A percentile compares a stretch with the other conserved stretches of the same genome.
Evolutionary conservation across 2,888 invertebrate genomes (phyloP).

Genomic region (Tetanocera ferruginea): DNA sequence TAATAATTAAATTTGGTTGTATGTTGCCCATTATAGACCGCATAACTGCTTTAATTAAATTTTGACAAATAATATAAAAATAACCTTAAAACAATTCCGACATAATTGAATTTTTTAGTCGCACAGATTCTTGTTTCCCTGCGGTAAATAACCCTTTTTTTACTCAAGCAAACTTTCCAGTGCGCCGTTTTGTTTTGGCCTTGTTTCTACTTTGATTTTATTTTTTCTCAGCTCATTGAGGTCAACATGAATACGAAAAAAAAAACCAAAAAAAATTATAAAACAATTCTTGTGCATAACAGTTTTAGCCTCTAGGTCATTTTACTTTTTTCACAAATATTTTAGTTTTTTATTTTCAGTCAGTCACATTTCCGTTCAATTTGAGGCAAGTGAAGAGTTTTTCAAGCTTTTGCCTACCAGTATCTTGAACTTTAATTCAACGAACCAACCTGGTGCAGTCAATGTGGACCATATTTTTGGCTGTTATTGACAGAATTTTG

Average conservation of each 20-base stretch:
- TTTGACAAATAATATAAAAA: constrained; percentile 20
- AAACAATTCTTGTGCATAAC: constrained; percentile 1
- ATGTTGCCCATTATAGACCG: no score
- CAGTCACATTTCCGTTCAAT: background rate
- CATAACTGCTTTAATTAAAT: no score
- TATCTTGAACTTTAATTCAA: no score
- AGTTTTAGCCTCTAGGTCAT: constrained; percentile 10
- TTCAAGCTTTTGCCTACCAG: background rate
- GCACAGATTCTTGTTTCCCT: constrained; percentile 28
- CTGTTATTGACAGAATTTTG: background rate
- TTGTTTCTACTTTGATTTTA: background rate
- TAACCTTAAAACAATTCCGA: constrained; percentile 53
- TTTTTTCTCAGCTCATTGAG: background rate
- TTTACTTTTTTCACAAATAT: background rate
- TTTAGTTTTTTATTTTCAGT: constrained; percentile 16
- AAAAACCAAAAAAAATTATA: background rate
- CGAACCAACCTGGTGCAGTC: background rate
- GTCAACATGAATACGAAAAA: constrained; percentile 15
- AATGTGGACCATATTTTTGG: background rate
- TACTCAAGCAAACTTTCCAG: background rate
- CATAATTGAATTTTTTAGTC: constrained; percentile 51
- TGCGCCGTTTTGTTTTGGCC: background rate
- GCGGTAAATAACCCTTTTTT: constrained; percentile 24
- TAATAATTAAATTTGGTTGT: no score
- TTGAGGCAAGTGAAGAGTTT: background rate